Evolutionary conservation across 2,888 invertebrate species (phyloP).

Genomic region (Apamea monoglypha): DNA sequence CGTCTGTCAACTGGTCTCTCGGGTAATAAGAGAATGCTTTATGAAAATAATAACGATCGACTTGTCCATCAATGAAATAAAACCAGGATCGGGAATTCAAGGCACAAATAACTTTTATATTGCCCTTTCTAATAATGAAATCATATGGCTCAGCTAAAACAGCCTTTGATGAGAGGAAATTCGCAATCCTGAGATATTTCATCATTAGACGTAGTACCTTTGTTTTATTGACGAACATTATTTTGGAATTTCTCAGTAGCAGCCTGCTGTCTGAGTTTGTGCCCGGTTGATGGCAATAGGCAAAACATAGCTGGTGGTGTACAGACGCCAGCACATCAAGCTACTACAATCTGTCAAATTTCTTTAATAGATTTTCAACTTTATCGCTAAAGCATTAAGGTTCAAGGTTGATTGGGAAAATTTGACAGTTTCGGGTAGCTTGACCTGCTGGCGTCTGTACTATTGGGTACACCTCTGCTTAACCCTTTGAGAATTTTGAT

Average conservation of each 20-base stretch:
- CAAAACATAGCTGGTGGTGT: too few relatives aligned
- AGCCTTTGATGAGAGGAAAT: conserved; percentile 60
- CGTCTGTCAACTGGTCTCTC: background rate
- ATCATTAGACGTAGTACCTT: conserved; percentile 24
- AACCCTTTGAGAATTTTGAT: too few relatives aligned
- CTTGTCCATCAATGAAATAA: background rate
- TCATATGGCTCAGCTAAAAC: conserved; percentile 42
- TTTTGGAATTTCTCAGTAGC: background rate
- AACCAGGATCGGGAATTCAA: background rate
- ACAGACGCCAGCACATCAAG: too few relatives aligned
- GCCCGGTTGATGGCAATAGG: too few relatives aligned
- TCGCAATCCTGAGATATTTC: conserved; percentile 63
- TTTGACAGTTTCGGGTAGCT: too few relatives aligned
- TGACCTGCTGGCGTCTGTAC: too few relatives aligned
- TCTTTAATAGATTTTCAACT: too few relatives aligned
- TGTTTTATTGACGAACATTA: conserved; percentile 31
- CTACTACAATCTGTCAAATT: too few relatives aligned
- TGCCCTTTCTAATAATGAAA: conserved; percentile 61
- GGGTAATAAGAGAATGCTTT: background rate
- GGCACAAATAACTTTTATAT: conserved; percentile 14
- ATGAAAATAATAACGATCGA: background rate
- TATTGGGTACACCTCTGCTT: too few relatives aligned
- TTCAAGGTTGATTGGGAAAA: too few relatives aligned
- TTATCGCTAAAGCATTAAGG: too few relatives aligned
- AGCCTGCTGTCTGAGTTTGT: too few relatives aligned